Evolutionary conservation across 30 jellyfish, hydroid and myxozoan genomes (phyloP).

Genomic region (Cassiopea xamachana): DNA sequence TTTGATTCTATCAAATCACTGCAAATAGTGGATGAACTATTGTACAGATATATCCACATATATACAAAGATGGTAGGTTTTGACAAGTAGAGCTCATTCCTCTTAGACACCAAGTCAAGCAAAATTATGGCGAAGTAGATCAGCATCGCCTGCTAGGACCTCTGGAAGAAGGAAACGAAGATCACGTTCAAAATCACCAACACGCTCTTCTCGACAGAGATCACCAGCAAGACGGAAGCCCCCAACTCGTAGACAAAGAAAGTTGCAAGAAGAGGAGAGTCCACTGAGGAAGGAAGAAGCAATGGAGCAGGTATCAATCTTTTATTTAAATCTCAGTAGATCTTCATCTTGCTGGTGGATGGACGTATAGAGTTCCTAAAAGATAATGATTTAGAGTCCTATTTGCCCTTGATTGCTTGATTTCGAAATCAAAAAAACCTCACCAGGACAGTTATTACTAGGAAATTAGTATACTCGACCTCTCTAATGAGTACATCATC

Average conservation of each 20-base stretch:
- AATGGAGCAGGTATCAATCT: conserved; percentile 22
- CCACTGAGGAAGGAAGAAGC: conserved; percentile 14
- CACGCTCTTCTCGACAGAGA: conserved; percentile 48
- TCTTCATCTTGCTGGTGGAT: not conserved
- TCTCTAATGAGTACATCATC: too few species aligned
- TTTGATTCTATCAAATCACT: too few species aligned
- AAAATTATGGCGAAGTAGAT: conserved; percentile 65
- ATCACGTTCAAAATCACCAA: conserved; percentile 69
- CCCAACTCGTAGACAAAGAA: not conserved
- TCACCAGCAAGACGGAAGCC: conserved; percentile 64
- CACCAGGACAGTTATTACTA: too few species aligned
- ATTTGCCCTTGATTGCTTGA: too few species aligned
- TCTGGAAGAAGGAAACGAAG: conserved; percentile 57
- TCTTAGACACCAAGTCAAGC: conserved; percentile 32
- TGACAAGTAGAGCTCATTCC: not conserved
- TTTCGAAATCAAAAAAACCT: too few species aligned
- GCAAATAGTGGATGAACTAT: too few species aligned
- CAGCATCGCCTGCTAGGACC: conserved; percentile 72
- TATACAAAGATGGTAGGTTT: not conserved
- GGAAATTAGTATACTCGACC: too few species aligned
- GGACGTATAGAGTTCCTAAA: too few species aligned
- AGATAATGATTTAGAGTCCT: too few species aligned
- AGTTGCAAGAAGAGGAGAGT: conserved; percentile 3
- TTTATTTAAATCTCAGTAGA: not conserved
- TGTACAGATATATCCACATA: too few species aligned